Conservation (phyloP, 2,888 invertebrate genomes). For the Drosophila birchii region DNA sequence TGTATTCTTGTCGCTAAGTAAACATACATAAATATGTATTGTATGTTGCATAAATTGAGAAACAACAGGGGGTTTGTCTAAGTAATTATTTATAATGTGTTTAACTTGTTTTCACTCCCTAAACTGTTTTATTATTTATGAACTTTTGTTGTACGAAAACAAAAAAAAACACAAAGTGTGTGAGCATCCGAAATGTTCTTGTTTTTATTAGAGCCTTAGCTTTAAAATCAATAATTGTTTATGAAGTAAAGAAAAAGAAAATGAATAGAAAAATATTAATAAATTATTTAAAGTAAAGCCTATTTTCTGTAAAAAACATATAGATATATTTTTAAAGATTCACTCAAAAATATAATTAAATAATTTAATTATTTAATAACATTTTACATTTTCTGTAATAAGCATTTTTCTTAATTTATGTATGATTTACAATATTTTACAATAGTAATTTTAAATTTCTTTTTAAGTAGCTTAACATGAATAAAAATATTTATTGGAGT, state of each 20-base stretch:
- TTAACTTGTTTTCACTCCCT: background rate
- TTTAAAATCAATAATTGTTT: background rate
- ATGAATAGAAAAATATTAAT: background rate
- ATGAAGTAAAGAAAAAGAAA: too few relatives aligned
- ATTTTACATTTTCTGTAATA: background rate
- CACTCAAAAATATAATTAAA: background rate
- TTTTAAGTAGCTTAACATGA: too few relatives aligned
- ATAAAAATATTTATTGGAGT: too few relatives aligned
- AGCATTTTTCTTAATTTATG: too few relatives aligned
- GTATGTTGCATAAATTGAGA: background rate
- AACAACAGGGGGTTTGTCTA: background rate
- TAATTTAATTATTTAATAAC: too few relatives aligned
- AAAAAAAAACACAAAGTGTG: background rate
- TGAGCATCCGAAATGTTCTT: background rate
- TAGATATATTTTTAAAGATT: background rate
- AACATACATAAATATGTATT: background rate
- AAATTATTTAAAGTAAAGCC: background rate
- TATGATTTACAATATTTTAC: too few relatives aligned
- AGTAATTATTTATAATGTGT: background rate
- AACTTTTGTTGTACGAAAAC: background rate
- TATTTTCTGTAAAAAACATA: background rate
- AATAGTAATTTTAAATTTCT: too few relatives aligned
- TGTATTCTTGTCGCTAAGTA: background rate
- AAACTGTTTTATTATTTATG: conserved; percentile 8
- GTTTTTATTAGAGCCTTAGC: background rate